phyloP scores from a whole-genome alignment of 2,888 invertebrate genomes.

The Heteromyza rotundicornis region DNA sequence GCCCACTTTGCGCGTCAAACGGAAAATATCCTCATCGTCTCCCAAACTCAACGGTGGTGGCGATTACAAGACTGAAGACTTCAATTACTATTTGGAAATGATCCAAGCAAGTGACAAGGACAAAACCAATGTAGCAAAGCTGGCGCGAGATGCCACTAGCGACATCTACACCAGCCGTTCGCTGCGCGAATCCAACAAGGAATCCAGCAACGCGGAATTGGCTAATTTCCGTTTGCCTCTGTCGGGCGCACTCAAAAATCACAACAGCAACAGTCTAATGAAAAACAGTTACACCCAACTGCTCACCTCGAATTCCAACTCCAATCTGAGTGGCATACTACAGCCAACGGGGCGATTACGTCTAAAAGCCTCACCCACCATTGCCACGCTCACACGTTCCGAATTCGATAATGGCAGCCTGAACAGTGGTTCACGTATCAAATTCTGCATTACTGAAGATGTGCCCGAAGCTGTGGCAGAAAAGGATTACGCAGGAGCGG shows the following conservation, averaged over 20 bases:
- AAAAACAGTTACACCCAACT: slow-evolving; percentile 31
- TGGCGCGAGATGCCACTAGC: slow-evolving; percentile 42
- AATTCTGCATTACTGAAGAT: slow-evolving; percentile 41
- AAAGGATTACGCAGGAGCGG: background rate
- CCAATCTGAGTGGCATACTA: slow-evolving; percentile 49
- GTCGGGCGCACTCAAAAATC: slow-evolving; percentile 50
- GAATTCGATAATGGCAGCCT: slow-evolving; percentile 39
- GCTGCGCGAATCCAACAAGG: slow-evolving; percentile 34
- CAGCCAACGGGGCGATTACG: slow-evolving; percentile 39
- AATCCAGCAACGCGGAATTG: slow-evolving; percentile 44
- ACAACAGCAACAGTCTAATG: slow-evolving; percentile 30
- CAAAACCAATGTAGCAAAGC: slow-evolving; percentile 25
- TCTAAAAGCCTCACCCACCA: slow-evolving; percentile 49
- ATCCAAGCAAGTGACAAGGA: slow-evolving; percentile 21
- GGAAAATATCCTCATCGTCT: slow-evolving; percentile 59
- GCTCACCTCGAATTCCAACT: slow-evolving; percentile 48
- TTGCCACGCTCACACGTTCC: slow-evolving; percentile 41
- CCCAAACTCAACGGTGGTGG: slow-evolving; percentile 55
- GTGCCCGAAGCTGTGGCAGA: background rate
- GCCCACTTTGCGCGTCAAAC: slow-evolving; percentile 48
- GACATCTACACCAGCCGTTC: slow-evolving; percentile 51
- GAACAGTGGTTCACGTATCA: slow-evolving; percentile 43
- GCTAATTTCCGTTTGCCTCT: slow-evolving; percentile 52
- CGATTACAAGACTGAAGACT: slow-evolving; percentile 39
- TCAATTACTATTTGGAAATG: slow-evolving; percentile 39